These are phyloP conservation scores for Oceanodroma tethys DNA, from an alignment of 2,113 vertebrate genomes.

Conservation along the genomic window DNA sequence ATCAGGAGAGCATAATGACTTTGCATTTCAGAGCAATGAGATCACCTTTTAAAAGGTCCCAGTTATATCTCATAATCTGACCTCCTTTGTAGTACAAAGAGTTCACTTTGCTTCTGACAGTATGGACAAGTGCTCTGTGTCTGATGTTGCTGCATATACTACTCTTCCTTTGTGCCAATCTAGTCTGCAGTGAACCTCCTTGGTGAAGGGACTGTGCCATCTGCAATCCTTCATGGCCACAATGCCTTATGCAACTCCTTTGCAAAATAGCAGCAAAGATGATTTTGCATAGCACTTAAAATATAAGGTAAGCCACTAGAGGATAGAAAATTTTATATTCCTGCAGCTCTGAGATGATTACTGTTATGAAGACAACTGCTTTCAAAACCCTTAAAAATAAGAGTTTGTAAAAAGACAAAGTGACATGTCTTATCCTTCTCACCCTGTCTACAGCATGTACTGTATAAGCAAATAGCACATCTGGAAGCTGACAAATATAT, in stretches of 20 bases:
- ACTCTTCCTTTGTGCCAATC: neutral
- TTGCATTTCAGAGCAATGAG: neutral
- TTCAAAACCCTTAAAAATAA: neutral
- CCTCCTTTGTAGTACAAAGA: neutral
- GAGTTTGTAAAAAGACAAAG: neutral
- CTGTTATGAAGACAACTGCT: neutral
- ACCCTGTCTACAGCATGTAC: neutral
- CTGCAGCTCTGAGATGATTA: neutral
- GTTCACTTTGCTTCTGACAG: neutral
- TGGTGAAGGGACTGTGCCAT: neutral
- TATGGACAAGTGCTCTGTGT: neutral
- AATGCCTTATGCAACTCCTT: neutral
- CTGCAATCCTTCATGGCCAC: neutral
- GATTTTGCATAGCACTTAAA: neutral
- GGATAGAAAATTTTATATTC: neutral
- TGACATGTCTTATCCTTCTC: neutral
- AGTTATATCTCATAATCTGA: neutral
- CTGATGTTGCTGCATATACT: neutral
- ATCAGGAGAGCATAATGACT: neutral
- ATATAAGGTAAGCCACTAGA: neutral
- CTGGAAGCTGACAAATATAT: slow-evolving; percentile 49
- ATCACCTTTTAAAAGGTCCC: neutral
- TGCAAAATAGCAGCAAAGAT: neutral
- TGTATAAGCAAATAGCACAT: slow-evolving; percentile 43
- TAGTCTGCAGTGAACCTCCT: neutral